Evolutionary conservation across 2,888 invertebrate species (phyloP).

Genomic region (Drosophila koepferae): DNA sequence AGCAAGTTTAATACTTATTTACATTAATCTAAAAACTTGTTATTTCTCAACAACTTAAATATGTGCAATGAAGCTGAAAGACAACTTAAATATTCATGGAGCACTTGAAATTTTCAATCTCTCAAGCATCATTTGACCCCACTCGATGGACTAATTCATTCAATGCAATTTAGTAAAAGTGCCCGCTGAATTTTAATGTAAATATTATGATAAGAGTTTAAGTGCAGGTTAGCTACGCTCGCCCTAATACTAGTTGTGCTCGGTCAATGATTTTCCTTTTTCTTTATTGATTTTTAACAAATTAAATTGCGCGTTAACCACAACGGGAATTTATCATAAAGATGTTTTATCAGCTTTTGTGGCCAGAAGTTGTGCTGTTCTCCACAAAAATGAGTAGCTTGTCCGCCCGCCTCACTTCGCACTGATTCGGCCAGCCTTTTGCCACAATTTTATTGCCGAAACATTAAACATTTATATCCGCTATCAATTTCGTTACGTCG

Average conservation of each 20-base stretch:
- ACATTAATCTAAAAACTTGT: neutral
- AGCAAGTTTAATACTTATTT: neutral
- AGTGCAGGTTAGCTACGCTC: constrained; percentile 9
- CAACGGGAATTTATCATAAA: constrained; percentile 79
- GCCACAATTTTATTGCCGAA: constrained; percentile 77
- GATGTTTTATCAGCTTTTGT: constrained; percentile 66
- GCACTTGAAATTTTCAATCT: neutral
- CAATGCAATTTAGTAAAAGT: neutral
- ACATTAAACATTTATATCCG: constrained; percentile 81
- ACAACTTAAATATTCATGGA: neutral
- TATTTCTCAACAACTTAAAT: neutral
- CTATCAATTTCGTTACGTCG: constrained; percentile 75
- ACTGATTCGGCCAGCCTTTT: constrained; percentile 52
- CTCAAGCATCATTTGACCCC: neutral
- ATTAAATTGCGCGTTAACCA: constrained; percentile 79
- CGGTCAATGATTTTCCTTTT: constrained; percentile 67
- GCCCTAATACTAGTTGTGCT: constrained; percentile 5
- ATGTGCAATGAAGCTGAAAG: neutral
- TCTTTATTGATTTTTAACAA: constrained; percentile 77
- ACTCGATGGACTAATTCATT: constrained; percentile 1
- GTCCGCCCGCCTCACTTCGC: constrained; percentile 2
- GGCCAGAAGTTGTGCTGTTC: constrained; percentile 21
- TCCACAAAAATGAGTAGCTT: neutral
- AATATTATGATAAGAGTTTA: constrained; percentile 14
- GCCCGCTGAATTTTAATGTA: constrained; percentile 4